Evolutionary conservation across 2,113 vertebrate genomes (phyloP).

Genomic region (Carollia perspicillata): DNA sequence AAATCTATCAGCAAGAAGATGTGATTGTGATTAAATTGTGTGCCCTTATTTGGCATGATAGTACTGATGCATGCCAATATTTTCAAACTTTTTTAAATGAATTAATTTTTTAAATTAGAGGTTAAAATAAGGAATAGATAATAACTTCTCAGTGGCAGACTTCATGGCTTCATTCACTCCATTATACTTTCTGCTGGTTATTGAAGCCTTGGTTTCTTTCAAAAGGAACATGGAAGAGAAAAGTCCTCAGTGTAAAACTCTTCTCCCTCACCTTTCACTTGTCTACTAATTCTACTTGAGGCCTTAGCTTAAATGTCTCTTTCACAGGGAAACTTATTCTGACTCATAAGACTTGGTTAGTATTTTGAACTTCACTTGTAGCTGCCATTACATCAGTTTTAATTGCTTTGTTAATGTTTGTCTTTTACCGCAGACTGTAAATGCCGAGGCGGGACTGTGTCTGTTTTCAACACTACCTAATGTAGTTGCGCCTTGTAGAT

Average conservation of each 20-base stretch:
- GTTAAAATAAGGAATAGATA: slow-evolving; percentile 32
- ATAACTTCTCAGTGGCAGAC: background rate
- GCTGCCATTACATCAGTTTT: background rate
- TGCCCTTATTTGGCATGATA: slow-evolving; percentile 22
- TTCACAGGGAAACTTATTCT: background rate
- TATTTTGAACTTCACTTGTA: background rate
- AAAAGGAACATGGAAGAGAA: background rate
- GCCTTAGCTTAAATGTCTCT: background rate
- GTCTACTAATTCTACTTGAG: background rate
- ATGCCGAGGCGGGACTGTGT: background rate
- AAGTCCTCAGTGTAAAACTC: background rate
- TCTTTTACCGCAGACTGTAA: background rate
- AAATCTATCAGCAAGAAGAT: slow-evolving; percentile 44
- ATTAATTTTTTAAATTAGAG: slow-evolving; percentile 30
- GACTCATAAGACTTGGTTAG: background rate
- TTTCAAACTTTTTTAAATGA: background rate
- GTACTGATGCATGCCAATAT: background rate
- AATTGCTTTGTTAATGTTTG: background rate
- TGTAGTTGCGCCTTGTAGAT: background rate
- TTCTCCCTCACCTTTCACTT: background rate
- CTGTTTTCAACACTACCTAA: background rate
- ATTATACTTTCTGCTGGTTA: background rate
- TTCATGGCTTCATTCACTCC: background rate
- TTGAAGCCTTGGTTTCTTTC: background rate
- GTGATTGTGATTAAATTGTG: slow-evolving; percentile 57